Conservation (phyloP, 1,140 invertebrate species). For the Chionoecetes opilio region DNA sequence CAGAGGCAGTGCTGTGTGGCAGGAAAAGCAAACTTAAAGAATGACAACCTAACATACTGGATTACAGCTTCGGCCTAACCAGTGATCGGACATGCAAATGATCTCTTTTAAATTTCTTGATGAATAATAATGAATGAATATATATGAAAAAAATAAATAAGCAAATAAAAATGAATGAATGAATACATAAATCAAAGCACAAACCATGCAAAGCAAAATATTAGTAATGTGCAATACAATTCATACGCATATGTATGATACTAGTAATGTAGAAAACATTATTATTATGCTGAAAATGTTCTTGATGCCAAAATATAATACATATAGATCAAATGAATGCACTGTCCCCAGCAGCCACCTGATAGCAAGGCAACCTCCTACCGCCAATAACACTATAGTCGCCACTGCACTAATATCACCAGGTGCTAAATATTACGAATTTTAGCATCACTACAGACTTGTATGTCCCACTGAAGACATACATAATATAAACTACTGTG, state of each 20-base stretch:
- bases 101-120: not conserved
- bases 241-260: no score
- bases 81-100: not conserved
- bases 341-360: conserved; percentile 2
- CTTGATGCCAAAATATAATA: not conserved
- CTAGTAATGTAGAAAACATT: not conserved
- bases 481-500: no score
- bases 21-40: not conserved
- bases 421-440: no score
- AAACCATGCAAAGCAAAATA: not conserved
- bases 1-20: not conserved
- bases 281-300: not conserved
- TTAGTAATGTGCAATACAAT: not conserved
- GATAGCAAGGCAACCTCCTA: not conserved
- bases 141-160: not conserved
- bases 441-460: no score
- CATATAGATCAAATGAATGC: not conserved
- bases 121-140: not conserved
- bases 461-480: no score
- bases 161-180: not conserved
- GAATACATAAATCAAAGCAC: no score
- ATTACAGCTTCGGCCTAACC: not conserved
- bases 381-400: no score
- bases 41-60: not conserved
- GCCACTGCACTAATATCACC: no score